Evolutionary conservation across 1,140 invertebrate species (phyloP), one percentile per base, ranked within the genome.

Genomic region (Whitmania pigra): DNA sequence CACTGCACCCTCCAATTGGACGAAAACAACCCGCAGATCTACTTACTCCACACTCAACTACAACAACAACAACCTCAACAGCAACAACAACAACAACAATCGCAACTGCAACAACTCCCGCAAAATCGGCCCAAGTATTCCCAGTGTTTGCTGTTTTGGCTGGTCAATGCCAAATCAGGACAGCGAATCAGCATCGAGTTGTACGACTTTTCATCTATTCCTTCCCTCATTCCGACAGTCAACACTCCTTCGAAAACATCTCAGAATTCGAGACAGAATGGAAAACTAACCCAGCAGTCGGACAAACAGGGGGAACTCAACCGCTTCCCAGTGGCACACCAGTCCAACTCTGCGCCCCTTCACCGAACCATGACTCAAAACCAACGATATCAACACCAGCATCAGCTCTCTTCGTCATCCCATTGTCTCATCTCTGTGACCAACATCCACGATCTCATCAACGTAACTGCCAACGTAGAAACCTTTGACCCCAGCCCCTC

Each of bases 111-210:
- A 63, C 57, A 63, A 63, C 43, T 7, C 13, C 15, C 43, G 2
- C 43, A 49, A 49, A 49, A 49, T 13, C 43, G 9, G 9, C 43
- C 43, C 43, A 49, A 49, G 43, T 17, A 49, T 11, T 31, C 22
- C 11, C 57, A 63, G 20, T 31, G 22, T 22, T 63, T 13, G 22
- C 22, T 63, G 11, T 25, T 31, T 22, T 63, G 57, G 57, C 15
- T 25, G 57, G 57, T 63, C 29, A 25, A 22, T 31, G 57, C 57
- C 11, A 63, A 63, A 13, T 31, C 57, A 63, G 57, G 57, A 25
- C 57, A 63, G 29, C 57, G 57, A 63, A 63, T 63, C 57, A 63
- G 57, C 57, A 31, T 63, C 22, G 57, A 63, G 57, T 63, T 63
- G 57, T 63, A 25, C 57, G 57, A 63, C 57, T 63, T 63, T n/a